Conservation (phyloP, 2,113 vertebrate species). For the Bufo bufo region DNA sequence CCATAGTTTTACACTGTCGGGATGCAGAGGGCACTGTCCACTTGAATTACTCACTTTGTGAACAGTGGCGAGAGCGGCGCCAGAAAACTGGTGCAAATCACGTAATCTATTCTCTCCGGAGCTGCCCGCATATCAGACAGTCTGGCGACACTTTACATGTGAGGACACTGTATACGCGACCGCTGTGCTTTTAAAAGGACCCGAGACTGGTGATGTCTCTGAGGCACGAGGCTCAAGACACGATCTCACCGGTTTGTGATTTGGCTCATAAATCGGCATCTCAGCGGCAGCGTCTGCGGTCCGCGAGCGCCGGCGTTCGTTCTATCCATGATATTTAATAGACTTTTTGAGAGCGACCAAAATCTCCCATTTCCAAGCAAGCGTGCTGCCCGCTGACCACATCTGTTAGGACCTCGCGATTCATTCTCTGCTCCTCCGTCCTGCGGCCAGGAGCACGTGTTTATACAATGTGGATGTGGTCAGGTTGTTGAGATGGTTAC, state of each 20-base stretch:
- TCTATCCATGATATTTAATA: background rate
- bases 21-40: too few species aligned
- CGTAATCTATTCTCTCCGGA: too few species aligned
- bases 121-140: too few species aligned
- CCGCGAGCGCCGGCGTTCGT: too few species aligned
- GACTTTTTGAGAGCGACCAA: background rate
- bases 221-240: background rate
- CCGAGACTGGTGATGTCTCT: too few species aligned
- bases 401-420: background rate
- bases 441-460: background rate
- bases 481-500: background rate
- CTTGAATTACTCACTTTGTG: too few species aligned
- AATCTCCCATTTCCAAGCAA: background rate
- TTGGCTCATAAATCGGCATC: background rate
- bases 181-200: too few species aligned
- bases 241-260: background rate
- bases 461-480: conserved; percentile 35
- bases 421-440: background rate
- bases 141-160: too few species aligned
- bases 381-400: background rate
- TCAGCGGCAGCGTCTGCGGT: background rate
- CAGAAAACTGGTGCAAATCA: too few species aligned
- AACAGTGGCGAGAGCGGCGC: too few species aligned
- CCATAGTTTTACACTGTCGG: too few species aligned
- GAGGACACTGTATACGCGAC: too few species aligned